A percentile compares a stretch with the other conserved stretches of the same genome.
These are phyloP conservation scores for Eupithecia subumbrata DNA, from an alignment of 2,888 invertebrate genomes.

Conservation along the genomic window DNA sequence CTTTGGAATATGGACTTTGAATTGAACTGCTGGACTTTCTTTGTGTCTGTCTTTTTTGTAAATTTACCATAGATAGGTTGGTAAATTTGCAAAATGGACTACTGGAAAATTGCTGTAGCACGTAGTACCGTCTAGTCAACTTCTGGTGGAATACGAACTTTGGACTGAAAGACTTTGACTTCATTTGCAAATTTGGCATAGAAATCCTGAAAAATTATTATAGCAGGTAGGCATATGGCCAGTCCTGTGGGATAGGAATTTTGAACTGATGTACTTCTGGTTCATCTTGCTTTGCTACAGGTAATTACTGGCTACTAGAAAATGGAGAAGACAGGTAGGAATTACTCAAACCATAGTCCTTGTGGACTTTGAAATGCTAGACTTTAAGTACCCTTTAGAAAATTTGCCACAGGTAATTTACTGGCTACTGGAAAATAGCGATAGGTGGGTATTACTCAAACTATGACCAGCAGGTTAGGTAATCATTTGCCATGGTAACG, in stretches of 20 bases:
- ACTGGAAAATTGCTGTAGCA: neutral
- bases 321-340: neutral
- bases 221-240: neutral
- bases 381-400: neutral
- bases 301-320: neutral
- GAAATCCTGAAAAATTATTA: neutral
- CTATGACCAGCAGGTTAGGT: conserved; percentile 9
- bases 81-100: neutral
- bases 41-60: neutral
- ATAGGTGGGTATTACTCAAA: conserved; percentile 8
- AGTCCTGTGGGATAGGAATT: neutral
- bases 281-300: neutral
- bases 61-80: neutral
- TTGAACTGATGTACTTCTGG: neutral
- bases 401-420: neutral
- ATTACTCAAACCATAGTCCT: neutral
- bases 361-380: neutral
- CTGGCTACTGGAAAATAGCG: neutral
- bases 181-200: neutral
- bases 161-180: neutral
- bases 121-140: neutral
- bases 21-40: neutral
- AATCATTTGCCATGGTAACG: conserved; percentile 24
- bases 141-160: neutral
- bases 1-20: neutral